phyloP scores from a whole-genome alignment of 2,113 vertebrate genomes.

The Cygnus atratus region DNA sequence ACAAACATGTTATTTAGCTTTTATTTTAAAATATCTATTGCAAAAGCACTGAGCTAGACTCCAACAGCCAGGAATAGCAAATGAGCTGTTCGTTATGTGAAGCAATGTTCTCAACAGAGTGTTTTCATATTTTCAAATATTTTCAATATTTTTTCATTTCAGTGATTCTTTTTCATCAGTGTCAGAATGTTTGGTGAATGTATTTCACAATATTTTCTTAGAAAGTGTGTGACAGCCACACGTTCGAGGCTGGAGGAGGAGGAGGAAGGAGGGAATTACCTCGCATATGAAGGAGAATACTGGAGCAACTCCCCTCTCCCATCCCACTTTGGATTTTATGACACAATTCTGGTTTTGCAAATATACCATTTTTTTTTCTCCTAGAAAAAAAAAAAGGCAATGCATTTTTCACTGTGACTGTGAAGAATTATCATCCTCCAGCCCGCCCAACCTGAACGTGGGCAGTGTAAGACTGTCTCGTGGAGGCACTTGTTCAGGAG shows the following conservation, averaged over 20 bases:
- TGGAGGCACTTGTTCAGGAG: background rate
- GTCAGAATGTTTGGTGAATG: background rate
- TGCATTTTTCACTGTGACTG: background rate
- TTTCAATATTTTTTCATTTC: background rate
- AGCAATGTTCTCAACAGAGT: background rate
- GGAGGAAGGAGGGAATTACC: background rate
- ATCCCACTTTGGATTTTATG: rapidly evolving
- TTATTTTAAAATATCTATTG: slow-evolving; percentile 32
- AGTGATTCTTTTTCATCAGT: background rate
- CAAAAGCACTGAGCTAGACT: background rate
- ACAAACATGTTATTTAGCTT: slow-evolving; percentile 40
- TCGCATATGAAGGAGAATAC: background rate
- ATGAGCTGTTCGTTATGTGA: background rate
- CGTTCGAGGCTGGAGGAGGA: background rate
- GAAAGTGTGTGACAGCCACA: background rate
- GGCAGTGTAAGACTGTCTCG: background rate
- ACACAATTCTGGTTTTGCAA: background rate
- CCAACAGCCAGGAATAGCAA: background rate
- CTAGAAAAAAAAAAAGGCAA: background rate
- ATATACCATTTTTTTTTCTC: rapidly evolving
- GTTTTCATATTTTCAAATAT: background rate
- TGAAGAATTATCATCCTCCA: background rate
- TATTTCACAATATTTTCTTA: background rate
- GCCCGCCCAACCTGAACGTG: background rate
- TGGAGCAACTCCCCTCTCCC: rapidly evolving